These are phyloP conservation scores for Hystrix brachyura DNA, from an alignment of 2,113 vertebrate genomes.

Conservation along the genomic window DNA sequence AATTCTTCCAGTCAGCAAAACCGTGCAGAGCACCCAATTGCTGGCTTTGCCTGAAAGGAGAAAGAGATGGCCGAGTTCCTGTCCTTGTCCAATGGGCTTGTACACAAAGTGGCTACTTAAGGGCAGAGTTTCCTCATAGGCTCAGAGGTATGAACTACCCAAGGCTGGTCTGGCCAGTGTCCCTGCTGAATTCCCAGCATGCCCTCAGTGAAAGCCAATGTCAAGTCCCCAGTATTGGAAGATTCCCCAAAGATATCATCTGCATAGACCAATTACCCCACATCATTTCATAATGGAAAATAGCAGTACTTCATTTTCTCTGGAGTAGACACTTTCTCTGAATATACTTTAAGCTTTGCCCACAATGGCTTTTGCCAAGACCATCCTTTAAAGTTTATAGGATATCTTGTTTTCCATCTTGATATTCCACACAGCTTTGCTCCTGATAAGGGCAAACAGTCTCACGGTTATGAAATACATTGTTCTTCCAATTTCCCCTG, in stretches of 20 bases:
- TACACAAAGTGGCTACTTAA: not conserved
- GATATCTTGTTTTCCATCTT: not conserved
- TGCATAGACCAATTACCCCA: not conserved
- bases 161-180: not conserved
- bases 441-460: not conserved
- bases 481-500: not conserved
- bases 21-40: not conserved
- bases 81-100: not conserved
- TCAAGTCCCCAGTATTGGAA: no score
- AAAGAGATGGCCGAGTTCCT: not conserved
- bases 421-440: not conserved
- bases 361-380: not conserved
- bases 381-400: not conserved
- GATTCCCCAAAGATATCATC: not conserved
- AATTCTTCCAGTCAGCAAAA: not conserved
- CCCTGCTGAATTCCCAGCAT: not conserved
- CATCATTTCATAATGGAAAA: not conserved
- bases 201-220: not conserved
- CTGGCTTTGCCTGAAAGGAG: not conserved
- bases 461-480: not conserved
- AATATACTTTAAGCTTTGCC: not conserved
- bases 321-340: not conserved
- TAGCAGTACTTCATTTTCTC: not conserved
- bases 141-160: not conserved
- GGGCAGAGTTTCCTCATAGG: not conserved